A percentile compares a stretch with the other conserved stretches of the same genome.
These are phyloP conservation scores for Calypte anna DNA, from an alignment of 2,113 vertebrate genomes.

Conservation along the genomic window DNA sequence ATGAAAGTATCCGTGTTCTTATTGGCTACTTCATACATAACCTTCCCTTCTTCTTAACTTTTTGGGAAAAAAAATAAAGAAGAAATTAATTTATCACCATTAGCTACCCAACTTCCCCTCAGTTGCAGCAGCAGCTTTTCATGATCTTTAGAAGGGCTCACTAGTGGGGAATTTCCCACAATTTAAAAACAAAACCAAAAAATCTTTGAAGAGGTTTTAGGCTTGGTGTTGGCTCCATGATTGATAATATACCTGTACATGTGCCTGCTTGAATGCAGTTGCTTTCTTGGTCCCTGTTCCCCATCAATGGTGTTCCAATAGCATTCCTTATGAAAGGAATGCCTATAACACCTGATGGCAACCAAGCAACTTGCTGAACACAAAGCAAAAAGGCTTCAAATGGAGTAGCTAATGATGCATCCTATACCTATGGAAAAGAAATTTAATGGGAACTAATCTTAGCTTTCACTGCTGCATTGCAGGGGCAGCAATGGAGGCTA, in stretches of 20 bases:
- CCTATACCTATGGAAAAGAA: not conserved
- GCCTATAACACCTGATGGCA: not conserved
- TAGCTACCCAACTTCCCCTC: not conserved
- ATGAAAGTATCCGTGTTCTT: not conserved
- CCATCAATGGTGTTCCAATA: not conserved
- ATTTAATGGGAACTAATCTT: conserved; percentile 39
- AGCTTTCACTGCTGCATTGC: conserved; percentile 74
- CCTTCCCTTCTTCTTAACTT: not conserved
- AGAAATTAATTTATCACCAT: not conserved
- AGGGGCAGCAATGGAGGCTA: conserved; percentile 77
- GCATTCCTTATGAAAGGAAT: not conserved
- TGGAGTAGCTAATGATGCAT: not conserved
- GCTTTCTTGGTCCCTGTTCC: not conserved
- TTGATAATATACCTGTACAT: not conserved
- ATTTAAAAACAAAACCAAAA: not conserved
- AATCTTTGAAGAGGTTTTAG: not conserved
- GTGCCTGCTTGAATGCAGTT: not conserved
- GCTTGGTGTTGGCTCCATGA: not conserved
- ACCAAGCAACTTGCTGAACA: not conserved
- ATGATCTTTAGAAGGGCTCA: not conserved
- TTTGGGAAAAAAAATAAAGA: not conserved
- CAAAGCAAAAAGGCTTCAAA: not conserved
- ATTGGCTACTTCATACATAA: not conserved
- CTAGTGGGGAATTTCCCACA: not conserved
- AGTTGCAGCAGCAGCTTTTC: not conserved